Conservation (phyloP, 1,140 invertebrate genomes). For the Lepidurus arcticus region DNA sequence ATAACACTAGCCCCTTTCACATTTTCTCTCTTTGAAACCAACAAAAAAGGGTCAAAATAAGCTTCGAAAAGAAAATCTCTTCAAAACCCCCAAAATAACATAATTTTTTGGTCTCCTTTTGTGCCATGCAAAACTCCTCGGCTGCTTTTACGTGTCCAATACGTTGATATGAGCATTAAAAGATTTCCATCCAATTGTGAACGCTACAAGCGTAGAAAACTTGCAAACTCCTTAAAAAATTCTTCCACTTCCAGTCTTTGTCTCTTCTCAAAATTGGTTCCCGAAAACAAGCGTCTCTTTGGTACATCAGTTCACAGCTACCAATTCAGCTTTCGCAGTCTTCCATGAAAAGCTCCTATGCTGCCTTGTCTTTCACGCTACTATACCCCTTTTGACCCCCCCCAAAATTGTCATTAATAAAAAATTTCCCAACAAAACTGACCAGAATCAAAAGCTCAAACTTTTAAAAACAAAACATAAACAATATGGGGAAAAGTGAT, state of each 20-base stretch:
- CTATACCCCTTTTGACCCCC: slow-evolving; percentile 13
- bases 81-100: not conserved
- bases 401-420: slow-evolving; percentile 2
- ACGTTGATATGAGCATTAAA: slow-evolving; percentile 18
- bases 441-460: not conserved
- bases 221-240: not conserved
- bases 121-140: not conserved
- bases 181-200: not conserved
- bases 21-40: slow-evolving; percentile 16
- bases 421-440: not conserved
- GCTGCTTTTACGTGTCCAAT: not conserved
- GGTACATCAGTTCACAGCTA: slow-evolving; percentile 14
- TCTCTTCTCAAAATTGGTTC: slow-evolving; percentile 4
- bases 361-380: slow-evolving; percentile 17
- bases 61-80: not conserved
- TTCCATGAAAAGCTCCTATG: not conserved
- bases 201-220: not conserved
- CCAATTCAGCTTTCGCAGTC: slow-evolving; percentile 2
- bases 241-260: not conserved
- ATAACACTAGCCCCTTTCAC: not conserved
- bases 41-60: slow-evolving; percentile 13
- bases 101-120: not conserved
- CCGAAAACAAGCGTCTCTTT: slow-evolving; percentile 14
- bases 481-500: too few species aligned
- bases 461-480: not conserved